Evolutionary conservation across 2,113 vertebrate species (phyloP), one percentile per base, ranked within the genome.

Genomic region (Gallinago paraguaiae): DNA sequence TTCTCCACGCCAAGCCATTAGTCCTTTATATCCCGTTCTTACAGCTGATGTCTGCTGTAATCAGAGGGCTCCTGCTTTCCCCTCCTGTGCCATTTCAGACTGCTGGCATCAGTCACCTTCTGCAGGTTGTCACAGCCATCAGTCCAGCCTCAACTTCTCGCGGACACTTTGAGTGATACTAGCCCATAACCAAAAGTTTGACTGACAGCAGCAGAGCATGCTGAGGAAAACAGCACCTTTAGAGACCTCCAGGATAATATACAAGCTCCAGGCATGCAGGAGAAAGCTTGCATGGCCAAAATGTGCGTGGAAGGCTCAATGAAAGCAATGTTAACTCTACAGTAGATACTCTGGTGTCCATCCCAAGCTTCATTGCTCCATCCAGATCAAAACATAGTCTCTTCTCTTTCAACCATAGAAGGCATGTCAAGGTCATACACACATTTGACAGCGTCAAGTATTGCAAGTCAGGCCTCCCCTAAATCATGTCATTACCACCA

Each of bases 31-130:
- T 22, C 56, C 39, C 30, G 24, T 27, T 69, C 77, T 70, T 37
- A 22, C 37, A 56, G 46, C 46, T 1, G 1, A 13, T 14, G 17
- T 13, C 28, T 67, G 75, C 31, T 23, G 10, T 31, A 43, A n/a
- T 14, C 18, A 4, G 30, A 63, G 33, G 39, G 45, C 33, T 91
- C 50, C 43, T 19, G 45, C 30, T 25, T 57, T 64, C 56, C 67
- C 1, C 1, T 22, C 54, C 37, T 3, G 0, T 17, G 10, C 53
- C 1, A 1, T 35, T 51, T 63, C 54, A 53, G 35, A 28, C 7
- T 1, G 2, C 53, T 64, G 35, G 31, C 12, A 12, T n/a, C 0
- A 1, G 27, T 28, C 53, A 24, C 18, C 53, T 61, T 35, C 59
- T 19, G 28, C 50, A 35, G 18, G 28, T 60, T 51, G 23, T 50